Evolutionary conservation across 2,797 vertebrate species (phyloP).

Genomic region (Arnoldichthys spilopterus): DNA sequence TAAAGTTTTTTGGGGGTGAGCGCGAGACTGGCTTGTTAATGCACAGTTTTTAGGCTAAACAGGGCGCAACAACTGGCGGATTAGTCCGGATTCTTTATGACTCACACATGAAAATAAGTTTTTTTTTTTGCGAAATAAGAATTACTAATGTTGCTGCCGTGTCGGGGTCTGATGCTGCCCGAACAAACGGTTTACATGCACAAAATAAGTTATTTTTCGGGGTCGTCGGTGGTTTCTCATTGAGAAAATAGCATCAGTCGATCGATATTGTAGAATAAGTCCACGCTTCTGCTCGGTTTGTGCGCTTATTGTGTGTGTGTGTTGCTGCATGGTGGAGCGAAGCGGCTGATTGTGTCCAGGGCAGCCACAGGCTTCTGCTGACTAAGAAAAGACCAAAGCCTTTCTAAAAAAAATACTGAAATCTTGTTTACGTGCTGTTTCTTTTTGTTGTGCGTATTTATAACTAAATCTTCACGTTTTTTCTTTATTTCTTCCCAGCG

Average conservation of each 20-base stretch:
- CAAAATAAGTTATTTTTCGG: neutral
- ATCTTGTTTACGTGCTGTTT: neutral
- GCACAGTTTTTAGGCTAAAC: constrained; percentile 8
- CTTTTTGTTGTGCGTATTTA: neutral
- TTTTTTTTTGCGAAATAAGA: neutral
- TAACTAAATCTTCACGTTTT: too few species aligned
- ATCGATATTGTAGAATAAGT: too few species aligned
- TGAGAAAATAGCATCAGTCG: neutral
- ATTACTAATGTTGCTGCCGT: neutral
- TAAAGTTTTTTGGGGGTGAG: constrained; percentile 57
- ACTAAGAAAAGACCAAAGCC: constrained; percentile 24
- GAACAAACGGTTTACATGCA: constrained; percentile 16
- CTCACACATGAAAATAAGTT: neutral
- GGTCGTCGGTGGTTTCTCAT: neutral
- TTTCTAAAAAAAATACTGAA: neutral
- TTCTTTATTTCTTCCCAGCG: too few species aligned
- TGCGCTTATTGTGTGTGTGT: neutral
- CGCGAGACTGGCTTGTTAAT: constrained; percentile 30
- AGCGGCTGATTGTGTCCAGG: neutral
- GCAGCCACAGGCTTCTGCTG: constrained; percentile 7
- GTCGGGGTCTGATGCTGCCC: neutral
- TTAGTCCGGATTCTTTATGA: neutral
- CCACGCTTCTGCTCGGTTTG: neutral
- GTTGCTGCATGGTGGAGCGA: neutral
- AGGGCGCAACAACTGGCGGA: neutral